Conservation (phyloP, 2,113 vertebrate genomes). For the Anhinga anhinga region DNA sequence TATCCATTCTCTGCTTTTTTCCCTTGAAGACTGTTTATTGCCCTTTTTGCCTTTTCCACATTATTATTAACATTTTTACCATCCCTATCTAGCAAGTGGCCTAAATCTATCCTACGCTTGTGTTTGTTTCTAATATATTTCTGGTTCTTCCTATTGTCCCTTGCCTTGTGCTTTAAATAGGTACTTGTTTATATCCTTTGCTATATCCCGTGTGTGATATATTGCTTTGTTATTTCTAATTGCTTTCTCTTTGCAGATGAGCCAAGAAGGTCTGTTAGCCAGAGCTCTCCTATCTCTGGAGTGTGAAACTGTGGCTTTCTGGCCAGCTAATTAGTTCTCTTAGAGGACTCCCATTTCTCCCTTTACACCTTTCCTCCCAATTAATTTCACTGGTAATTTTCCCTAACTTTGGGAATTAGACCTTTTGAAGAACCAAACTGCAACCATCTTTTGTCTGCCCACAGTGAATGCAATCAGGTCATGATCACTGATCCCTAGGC, state of each 20-base stretch:
- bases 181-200: not conserved
- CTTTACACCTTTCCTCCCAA: slow-evolving; percentile 9
- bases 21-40: not conserved
- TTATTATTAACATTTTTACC: not conserved
- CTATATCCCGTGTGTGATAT: not conserved
- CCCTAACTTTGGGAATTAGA: not conserved
- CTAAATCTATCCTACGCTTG: not conserved
- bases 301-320: not conserved
- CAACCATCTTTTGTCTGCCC: not conserved
- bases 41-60: not conserved
- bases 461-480: not conserved
- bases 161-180: not conserved
- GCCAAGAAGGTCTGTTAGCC: not conserved
- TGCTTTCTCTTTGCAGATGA: not conserved
- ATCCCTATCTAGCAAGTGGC: not conserved
- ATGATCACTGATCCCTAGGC: not conserved
- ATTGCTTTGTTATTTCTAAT: not conserved
- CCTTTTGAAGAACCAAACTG: not conserved
- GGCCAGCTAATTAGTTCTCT: slow-evolving; percentile 9
- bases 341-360: not conserved
- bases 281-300: not conserved
- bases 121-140: not conserved
- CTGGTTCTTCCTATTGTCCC: not conserved
- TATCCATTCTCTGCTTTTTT: not conserved
- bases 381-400: slow-evolving; percentile 43